Conservation (phyloP, 2,888 invertebrate species). For the Drosophila barbarae region DNA sequence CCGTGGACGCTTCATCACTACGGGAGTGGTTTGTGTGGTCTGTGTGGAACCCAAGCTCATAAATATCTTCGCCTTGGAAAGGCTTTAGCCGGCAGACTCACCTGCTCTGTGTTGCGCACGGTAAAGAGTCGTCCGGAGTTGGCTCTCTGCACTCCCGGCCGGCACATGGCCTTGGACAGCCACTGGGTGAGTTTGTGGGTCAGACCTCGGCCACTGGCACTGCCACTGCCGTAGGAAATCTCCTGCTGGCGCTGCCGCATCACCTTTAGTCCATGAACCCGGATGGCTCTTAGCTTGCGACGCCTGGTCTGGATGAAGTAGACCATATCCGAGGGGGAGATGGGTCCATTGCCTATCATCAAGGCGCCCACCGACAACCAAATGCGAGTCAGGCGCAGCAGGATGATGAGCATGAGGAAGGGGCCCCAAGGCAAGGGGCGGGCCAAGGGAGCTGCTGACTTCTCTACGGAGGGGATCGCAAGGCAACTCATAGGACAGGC, state of each 20-base stretch:
- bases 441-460: constrained; percentile 49
- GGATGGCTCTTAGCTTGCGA: constrained; percentile 73
- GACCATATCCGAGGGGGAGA: constrained; percentile 70
- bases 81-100: constrained; percentile 5
- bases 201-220: constrained; percentile 38
- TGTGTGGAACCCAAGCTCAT: neutral
- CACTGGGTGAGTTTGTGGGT: constrained; percentile 56
- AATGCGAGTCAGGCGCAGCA: constrained; percentile 70
- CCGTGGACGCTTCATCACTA: constrained; percentile 53
- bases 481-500: accelerated
- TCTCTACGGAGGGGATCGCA: constrained; percentile 9
- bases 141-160: constrained; percentile 61
- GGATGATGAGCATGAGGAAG: constrained; percentile 74
- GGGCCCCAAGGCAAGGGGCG: constrained; percentile 77
- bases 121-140: constrained; percentile 35
- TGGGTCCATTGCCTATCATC: constrained; percentile 72
- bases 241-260: constrained; percentile 62
- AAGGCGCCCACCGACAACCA: constrained; percentile 70
- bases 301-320: constrained; percentile 77
- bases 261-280: constrained; percentile 67
- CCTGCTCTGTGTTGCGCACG: constrained; percentile 36
- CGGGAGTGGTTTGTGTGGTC: constrained; percentile 23
- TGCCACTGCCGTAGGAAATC: constrained; percentile 1
- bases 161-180: constrained; percentile 69
- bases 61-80: accelerated